Evolutionary conservation across 2,113 vertebrate species (phyloP).

Genomic region (Lophochroa leadbeateri): DNA sequence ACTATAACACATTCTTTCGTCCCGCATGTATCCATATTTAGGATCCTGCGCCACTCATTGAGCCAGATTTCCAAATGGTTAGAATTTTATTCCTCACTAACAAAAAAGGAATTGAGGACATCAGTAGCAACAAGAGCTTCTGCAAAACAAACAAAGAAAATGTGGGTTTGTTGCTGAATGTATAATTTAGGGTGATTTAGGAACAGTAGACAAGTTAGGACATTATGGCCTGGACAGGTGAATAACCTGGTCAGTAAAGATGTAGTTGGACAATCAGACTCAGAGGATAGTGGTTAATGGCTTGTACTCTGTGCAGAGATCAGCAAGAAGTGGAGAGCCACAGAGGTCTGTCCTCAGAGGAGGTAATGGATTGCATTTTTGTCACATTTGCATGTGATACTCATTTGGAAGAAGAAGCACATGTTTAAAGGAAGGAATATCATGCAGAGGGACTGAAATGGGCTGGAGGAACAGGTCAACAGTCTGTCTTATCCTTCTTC

Average conservation of each 20-base stretch:
- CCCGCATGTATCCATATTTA: background rate
- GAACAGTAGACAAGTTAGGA: background rate
- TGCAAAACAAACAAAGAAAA: background rate
- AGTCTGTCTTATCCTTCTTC: background rate
- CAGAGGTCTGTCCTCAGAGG: background rate
- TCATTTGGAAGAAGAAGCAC: background rate
- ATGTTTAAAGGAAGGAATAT: background rate
- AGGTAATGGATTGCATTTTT: background rate
- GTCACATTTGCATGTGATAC: background rate
- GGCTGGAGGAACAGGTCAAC: background rate
- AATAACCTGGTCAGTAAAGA: background rate
- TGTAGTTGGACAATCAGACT: background rate
- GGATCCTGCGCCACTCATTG: background rate
- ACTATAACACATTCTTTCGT: background rate
- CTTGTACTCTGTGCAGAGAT: background rate
- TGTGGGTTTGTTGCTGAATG: fast-evolving
- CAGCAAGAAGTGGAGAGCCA: background rate
- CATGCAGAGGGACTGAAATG: background rate
- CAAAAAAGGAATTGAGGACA: background rate
- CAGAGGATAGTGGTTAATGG: background rate
- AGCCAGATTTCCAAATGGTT: background rate
- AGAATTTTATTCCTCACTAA: background rate
- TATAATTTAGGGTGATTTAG: background rate
- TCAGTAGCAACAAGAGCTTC: background rate
- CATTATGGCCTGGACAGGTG: background rate